Evolutionary conservation across 2,113 vertebrate genomes (phyloP).

Genomic region (Ochotona curzoniae): DNA sequence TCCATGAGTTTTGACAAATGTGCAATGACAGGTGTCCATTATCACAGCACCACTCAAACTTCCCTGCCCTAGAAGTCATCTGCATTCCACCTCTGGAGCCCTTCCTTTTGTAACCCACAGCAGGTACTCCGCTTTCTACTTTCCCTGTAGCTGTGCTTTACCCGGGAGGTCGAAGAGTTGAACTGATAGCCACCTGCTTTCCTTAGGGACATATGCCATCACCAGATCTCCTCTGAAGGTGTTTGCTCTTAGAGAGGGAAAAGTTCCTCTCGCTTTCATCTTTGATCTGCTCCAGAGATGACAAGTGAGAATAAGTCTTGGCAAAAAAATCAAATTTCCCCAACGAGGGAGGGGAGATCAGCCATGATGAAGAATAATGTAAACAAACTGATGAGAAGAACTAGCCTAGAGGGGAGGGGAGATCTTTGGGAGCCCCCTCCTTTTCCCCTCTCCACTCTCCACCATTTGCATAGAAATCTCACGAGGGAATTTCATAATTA

Average conservation of each 20-base stretch:
- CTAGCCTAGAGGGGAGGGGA: neutral
- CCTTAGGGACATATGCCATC: too few species aligned
- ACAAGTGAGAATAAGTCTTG: neutral
- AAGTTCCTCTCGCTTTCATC: too few species aligned
- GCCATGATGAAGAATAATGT: neutral
- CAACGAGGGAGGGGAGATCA: neutral
- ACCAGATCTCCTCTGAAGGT: neutral
- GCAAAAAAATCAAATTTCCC: neutral
- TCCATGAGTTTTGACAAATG: neutral
- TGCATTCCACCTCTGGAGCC: too few species aligned
- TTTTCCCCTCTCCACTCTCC: neutral
- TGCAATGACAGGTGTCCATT: neutral
- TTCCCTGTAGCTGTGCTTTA: neutral
- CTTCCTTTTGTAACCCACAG: too few species aligned
- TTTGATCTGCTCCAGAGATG: too few species aligned
- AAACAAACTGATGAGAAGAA: neutral
- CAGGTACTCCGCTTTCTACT: neutral
- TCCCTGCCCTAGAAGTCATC: too few species aligned
- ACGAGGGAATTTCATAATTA: neutral
- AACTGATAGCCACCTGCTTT: too few species aligned
- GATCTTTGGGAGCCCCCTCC: neutral
- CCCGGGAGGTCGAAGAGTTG: neutral
- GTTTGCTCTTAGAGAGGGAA: too few species aligned
- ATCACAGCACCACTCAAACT: too few species aligned
- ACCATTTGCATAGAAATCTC: neutral